These are phyloP conservation scores for Eretmochelys imbricata DNA, from an alignment of 2,113 vertebrate species.

Conservation along the genomic window DNA sequence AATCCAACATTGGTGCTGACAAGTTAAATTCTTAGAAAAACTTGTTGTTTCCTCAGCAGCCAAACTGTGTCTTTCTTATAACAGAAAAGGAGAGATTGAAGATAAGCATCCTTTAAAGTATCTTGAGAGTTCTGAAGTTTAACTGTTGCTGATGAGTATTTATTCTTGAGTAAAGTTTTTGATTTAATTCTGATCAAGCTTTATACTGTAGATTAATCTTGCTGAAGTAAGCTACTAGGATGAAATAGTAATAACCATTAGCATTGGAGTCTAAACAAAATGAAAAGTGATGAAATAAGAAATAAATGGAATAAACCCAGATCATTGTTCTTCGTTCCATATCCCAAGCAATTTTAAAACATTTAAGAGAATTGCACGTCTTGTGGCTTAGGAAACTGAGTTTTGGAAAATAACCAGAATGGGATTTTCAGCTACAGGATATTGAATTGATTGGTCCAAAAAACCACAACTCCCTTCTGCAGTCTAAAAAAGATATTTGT, in stretches of 20 bases:
- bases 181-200: neutral
- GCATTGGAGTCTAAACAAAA: neutral
- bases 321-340: neutral
- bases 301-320: neutral
- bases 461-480: accelerated
- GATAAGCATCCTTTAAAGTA: neutral
- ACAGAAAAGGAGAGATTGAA: neutral
- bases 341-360: neutral
- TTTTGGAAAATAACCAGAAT: neutral
- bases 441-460: neutral
- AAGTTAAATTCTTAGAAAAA: neutral
- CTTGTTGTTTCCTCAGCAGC: neutral
- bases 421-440: neutral
- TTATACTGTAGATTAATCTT: neutral
- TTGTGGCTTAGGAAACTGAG: neutral
- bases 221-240: neutral
- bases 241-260: neutral
- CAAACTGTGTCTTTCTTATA: neutral
- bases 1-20: accelerated
- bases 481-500: neutral
- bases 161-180: neutral
- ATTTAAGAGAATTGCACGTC: neutral
- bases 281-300: neutral
- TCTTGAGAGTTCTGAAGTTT: neutral
- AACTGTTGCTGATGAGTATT: neutral